phyloP scores from a whole-genome alignment of 1,140 invertebrate genomes.

The Drosophila busckii region DNA sequence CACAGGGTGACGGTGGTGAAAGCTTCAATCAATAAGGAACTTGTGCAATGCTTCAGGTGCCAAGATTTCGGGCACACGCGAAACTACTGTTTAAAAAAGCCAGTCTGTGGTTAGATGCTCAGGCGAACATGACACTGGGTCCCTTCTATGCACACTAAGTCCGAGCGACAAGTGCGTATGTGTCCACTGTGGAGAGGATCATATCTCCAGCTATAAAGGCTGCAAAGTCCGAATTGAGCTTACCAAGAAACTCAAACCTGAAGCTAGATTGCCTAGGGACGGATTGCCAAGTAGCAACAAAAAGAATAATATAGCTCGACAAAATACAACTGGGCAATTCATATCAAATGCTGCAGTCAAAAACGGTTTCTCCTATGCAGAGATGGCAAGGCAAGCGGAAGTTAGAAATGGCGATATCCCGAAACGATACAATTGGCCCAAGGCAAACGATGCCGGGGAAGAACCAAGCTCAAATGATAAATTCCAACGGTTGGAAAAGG shows the following conservation, averaged over 20 bases:
- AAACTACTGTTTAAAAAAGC: slow-evolving; percentile 15
- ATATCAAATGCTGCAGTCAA: not conserved
- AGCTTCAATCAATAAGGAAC: slow-evolving; percentile 1
- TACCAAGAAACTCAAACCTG: slow-evolving; percentile 11
- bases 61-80: slow-evolving; percentile 14
- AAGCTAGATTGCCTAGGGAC: not conserved
- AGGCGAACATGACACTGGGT: slow-evolving; percentile 2
- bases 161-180: not conserved
- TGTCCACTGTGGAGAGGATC: slow-evolving; percentile 13
- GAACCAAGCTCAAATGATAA: not conserved
- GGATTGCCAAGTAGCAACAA: not conserved
- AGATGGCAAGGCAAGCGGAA: not conserved
- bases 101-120: slow-evolving; percentile 15
- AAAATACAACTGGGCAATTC: slow-evolving; percentile 1
- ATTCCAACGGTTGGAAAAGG: slow-evolving; percentile 7
- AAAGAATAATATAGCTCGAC: not conserved
- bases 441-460: not conserved
- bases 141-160: not conserved
- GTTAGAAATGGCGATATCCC: not conserved
- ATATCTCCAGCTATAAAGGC: slow-evolving; percentile 5
- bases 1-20: slow-evolving; percentile 11
- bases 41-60: slow-evolving; percentile 15
- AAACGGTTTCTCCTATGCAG: slow-evolving; percentile 1
- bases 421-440: too few relatives aligned
- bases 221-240: slow-evolving; percentile 8